phyloP scores from a whole-genome alignment of 2,888 invertebrate species.

The Gisinianus flammeolus region DNA sequence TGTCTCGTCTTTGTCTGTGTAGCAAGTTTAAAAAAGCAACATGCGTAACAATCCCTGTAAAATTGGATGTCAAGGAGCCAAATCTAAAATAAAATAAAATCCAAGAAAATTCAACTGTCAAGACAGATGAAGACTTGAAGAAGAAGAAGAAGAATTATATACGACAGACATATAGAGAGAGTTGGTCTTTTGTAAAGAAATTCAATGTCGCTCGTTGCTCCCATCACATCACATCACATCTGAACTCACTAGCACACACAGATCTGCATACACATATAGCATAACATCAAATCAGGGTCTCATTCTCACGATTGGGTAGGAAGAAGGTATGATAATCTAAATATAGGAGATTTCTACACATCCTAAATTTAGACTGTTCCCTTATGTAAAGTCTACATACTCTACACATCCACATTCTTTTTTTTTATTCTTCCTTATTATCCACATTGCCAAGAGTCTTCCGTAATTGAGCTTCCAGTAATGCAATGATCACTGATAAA shows the following conservation, averaged over 20 bases:
- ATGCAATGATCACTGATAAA: too few species aligned
- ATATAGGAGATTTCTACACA: constrained; percentile 4
- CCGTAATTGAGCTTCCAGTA: too few species aligned
- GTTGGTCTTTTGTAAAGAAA: too few species aligned
- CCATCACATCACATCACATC: background rate
- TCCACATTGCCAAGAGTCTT: too few species aligned
- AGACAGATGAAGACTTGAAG: background rate
- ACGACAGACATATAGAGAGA: too few species aligned
- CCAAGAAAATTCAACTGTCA: background rate
- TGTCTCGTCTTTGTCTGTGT: too few species aligned
- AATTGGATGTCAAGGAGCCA: background rate
- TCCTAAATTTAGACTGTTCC: background rate
- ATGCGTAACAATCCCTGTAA: too few species aligned
- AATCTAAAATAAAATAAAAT: background rate
- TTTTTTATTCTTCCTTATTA: too few species aligned
- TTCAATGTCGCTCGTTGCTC: background rate
- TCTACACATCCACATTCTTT: too few species aligned
- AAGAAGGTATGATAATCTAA: constrained; percentile 13
- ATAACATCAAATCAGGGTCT: background rate
- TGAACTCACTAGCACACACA: too few species aligned
- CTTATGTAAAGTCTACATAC: too few species aligned
- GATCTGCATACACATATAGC: background rate
- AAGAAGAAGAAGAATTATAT: background rate
- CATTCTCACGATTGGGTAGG: background rate
- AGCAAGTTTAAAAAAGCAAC: too few species aligned